Percentiles rank a stretch among this genome's conserved stretches.
Evolutionary conservation across 2,113 vertebrate species (phyloP).

Genomic region (Panthera leo): DNA sequence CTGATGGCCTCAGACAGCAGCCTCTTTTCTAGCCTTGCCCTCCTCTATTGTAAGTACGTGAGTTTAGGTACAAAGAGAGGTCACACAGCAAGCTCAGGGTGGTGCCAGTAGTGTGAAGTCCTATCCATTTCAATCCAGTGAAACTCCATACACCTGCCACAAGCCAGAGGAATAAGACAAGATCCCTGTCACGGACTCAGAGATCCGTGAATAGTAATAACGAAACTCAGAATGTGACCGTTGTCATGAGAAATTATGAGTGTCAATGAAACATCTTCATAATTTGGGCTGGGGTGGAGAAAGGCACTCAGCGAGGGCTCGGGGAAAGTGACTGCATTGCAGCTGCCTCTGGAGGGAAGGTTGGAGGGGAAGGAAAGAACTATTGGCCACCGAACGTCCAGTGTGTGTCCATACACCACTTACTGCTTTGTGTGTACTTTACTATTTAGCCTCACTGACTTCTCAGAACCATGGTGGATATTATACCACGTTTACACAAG

Average conservation of each 20-base stretch:
- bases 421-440: accelerated
- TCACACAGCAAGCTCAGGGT: background rate
- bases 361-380: background rate
- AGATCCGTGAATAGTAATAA: background rate
- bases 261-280: background rate
- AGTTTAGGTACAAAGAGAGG: background rate
- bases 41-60: background rate
- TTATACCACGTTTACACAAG: background rate
- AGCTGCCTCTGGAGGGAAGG: background rate
- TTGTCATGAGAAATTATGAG: background rate
- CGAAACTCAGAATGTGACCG: background rate
- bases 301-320: too few species aligned
- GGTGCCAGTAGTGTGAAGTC: background rate
- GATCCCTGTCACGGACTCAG: background rate
- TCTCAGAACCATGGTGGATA: background rate
- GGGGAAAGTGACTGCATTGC: accelerated
- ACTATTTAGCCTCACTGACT: background rate
- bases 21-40: background rate
- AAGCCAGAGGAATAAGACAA: background rate
- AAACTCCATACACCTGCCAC: background rate
- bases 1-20: accelerated
- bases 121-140: background rate
- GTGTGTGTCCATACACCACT: accelerated
- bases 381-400: accelerated
- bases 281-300: background rate